These are phyloP conservation scores for Paraescarpia echinospica DNA, from an alignment of 1,140 invertebrate species.

Conservation along the genomic window DNA sequence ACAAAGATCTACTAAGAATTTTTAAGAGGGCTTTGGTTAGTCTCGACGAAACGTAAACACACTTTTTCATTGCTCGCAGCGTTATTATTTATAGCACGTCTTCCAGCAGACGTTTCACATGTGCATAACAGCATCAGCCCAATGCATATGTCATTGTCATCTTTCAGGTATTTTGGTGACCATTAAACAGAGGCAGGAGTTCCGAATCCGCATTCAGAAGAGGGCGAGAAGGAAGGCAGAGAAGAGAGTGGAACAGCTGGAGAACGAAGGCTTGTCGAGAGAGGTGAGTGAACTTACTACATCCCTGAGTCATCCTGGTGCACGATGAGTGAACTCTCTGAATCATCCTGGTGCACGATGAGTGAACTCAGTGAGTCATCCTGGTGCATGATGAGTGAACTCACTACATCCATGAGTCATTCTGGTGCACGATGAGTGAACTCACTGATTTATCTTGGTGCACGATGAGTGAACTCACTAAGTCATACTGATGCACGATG, in stretches of 20 bases:
- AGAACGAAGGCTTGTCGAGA: slow-evolving; percentile 24
- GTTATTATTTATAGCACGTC: neutral
- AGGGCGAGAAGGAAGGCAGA: slow-evolving; percentile 30
- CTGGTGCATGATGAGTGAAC: neutral
- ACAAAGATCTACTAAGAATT: too few species aligned
- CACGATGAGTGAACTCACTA: too few species aligned
- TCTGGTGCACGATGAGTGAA: too few species aligned
- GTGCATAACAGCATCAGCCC: neutral
- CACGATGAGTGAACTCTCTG: neutral
- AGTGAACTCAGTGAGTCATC: neutral
- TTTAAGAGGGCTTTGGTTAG: too few species aligned
- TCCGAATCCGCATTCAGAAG: slow-evolving; percentile 32
- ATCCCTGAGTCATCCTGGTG: neutral
- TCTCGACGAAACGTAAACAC: neutral
- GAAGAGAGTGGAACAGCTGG: slow-evolving; percentile 26
- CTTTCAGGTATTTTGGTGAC: slow-evolving; percentile 31
- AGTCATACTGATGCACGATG: too few species aligned
- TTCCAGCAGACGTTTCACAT: neutral
- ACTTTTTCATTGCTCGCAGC: neutral
- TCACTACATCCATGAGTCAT: too few species aligned
- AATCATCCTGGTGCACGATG: neutral
- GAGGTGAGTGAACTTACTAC: slow-evolving; percentile 9
- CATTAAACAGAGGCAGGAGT: slow-evolving; percentile 32
- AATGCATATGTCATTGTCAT: neutral
- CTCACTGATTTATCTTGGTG: too few species aligned